Conservation (phyloP, 2,113 vertebrate genomes). For the Cervus canadensis region DNA sequence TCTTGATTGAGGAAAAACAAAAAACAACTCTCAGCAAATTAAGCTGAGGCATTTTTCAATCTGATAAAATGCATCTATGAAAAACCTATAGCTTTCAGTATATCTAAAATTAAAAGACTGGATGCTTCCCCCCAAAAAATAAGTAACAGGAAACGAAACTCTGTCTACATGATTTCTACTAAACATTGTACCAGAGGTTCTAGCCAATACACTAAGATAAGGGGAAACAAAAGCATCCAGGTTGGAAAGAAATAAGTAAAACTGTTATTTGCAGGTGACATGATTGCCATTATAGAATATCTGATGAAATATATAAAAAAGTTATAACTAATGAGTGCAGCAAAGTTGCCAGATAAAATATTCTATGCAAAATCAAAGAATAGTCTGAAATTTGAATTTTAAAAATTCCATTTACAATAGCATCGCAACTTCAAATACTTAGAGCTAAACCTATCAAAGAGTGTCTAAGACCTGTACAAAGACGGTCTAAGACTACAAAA, state of each 20-base stretch:
- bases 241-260: not conserved
- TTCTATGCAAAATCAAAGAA: not conserved
- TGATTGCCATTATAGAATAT: not conserved
- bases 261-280: not conserved
- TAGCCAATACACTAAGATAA: not conserved
- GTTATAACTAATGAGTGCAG: not conserved
- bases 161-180: not conserved
- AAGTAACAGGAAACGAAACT: not conserved
- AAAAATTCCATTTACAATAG: not conserved
- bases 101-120: not conserved
- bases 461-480: not conserved
- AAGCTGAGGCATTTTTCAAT: not conserved
- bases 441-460: not conserved
- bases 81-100: not conserved
- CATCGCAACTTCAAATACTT: not conserved
- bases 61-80: not conserved
- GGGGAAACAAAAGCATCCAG: not conserved
- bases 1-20: not conserved
- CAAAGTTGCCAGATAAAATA: not conserved
- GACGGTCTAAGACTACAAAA: not conserved
- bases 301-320: not conserved
- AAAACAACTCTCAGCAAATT: not conserved
- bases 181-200: not conserved
- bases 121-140: not conserved
- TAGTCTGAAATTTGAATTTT: not conserved